These are phyloP conservation scores for Microchirus variegatus DNA, from an alignment of 2,797 vertebrate species.

Conservation along the genomic window DNA sequence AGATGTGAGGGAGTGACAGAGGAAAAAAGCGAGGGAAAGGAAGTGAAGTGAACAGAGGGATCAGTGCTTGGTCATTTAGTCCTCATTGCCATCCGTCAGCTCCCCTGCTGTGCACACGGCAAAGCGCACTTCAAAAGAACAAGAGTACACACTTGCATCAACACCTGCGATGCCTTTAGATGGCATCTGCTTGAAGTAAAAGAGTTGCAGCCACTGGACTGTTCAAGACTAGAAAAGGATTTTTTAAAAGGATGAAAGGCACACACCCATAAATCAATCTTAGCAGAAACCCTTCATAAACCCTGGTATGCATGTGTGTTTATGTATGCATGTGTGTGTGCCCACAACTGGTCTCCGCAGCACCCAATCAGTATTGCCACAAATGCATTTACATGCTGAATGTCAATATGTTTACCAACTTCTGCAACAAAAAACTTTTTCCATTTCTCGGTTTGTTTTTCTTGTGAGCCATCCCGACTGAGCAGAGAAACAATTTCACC, in stretches of 20 bases:
- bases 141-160: slow-evolving; percentile 21
- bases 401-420: slow-evolving; percentile 11
- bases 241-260: slow-evolving; percentile 50
- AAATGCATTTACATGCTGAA: slow-evolving; percentile 14
- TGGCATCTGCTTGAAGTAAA: slow-evolving; percentile 46
- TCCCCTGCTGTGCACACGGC: slow-evolving; percentile 45
- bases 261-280: slow-evolving; percentile 47
- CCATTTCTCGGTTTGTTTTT: slow-evolving; percentile 11
- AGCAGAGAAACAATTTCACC: not conserved
- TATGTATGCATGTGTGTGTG: slow-evolving; percentile 1
- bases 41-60: slow-evolving; percentile 39
- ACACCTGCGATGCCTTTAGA: slow-evolving; percentile 40
- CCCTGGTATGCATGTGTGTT: slow-evolving; percentile 1
- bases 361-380: slow-evolving; percentile 3
- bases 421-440: slow-evolving; percentile 19
- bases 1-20: slow-evolving; percentile 56
- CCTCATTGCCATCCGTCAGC: slow-evolving; percentile 44
- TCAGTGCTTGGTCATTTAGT: slow-evolving; percentile 55
- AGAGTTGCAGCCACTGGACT: slow-evolving; percentile 39
- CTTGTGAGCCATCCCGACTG: not conserved
- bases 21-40: slow-evolving; percentile 11
- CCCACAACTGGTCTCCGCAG: not conserved
- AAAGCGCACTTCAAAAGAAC: slow-evolving; percentile 67
- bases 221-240: slow-evolving; percentile 47
- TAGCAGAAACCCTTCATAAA: slow-evolving; percentile 41